Conservation (phyloP, 2,888 invertebrate species). For the Coelopa pilipes region DNA sequence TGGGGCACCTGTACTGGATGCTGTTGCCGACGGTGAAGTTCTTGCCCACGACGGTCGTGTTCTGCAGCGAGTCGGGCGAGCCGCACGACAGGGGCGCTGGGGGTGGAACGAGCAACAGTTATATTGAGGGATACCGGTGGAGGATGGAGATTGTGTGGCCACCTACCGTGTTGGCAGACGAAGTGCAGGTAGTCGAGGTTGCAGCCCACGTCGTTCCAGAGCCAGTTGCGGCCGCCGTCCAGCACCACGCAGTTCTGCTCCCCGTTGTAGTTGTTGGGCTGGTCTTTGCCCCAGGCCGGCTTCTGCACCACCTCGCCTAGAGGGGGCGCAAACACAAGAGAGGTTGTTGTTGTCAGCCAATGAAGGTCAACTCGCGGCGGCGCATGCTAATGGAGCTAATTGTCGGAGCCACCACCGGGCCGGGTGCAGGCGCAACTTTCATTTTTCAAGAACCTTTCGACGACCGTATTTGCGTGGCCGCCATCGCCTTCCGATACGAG, state of each 20-base stretch:
- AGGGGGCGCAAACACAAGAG: too few relatives aligned
- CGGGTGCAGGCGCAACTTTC: conserved; percentile 27
- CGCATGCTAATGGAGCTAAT: conserved; percentile 5
- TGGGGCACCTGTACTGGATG: conserved; percentile 82
- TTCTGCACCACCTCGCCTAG: conserved; percentile 81
- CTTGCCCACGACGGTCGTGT: conserved; percentile 81
- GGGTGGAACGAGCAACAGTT: conserved; percentile 45
- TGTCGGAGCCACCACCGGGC: neutral
- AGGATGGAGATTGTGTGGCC: neutral
- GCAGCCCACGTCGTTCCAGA: conserved; percentile 95
- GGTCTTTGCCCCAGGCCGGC: conserved; percentile 92
- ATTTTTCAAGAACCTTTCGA: conserved; percentile 36
- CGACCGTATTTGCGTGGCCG: neutral
- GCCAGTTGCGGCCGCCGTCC: conserved; percentile 89
- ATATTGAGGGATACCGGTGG: too few relatives aligned
- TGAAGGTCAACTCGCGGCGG: conserved; percentile 5
- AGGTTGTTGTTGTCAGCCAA: neutral
- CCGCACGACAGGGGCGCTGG: conserved; percentile 87
- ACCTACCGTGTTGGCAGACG: conserved; percentile 92
- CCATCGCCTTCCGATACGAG: neutral
- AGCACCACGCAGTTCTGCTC: conserved; percentile 95
- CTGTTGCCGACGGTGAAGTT: conserved; percentile 76
- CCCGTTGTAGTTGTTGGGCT: conserved; percentile 95
- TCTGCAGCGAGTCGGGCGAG: conserved; percentile 85
- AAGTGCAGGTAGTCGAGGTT: conserved; percentile 92